phyloP scores from a whole-genome alignment of 2,797 vertebrate genomes.

The Rhynchotus rufescens region DNA sequence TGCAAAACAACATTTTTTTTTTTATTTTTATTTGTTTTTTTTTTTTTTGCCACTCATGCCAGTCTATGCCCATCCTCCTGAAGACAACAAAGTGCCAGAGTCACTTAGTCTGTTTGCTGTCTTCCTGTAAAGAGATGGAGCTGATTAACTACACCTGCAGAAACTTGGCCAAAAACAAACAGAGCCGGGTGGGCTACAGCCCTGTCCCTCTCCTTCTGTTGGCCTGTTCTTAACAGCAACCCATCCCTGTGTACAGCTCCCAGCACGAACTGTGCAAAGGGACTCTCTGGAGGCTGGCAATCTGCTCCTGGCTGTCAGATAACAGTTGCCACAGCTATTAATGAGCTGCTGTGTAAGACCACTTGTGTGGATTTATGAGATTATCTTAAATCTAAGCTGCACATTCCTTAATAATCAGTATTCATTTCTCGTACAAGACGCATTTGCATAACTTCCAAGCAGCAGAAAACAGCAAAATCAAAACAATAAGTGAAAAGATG shows the following conservation, averaged over 20 bases:
- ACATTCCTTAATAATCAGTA: conserved; percentile 69
- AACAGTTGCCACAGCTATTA: background rate
- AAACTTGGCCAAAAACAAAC: background rate
- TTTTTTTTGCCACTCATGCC: background rate
- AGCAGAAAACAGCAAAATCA: conserved; percentile 61
- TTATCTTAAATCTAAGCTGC: conserved; percentile 42
- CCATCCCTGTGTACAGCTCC: background rate
- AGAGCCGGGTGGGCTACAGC: background rate
- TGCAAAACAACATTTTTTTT: background rate
- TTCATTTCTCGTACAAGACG: conserved; percentile 54
- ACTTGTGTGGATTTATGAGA: conserved; percentile 12
- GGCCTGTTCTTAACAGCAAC: background rate
- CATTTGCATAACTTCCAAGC: conserved; percentile 74
- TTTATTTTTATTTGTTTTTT: too few relatives aligned
- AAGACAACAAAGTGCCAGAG: background rate
- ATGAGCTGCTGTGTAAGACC: background rate
- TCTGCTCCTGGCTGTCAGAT: background rate
- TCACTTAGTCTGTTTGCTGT: background rate
- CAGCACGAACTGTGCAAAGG: background rate
- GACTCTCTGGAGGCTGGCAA: background rate
- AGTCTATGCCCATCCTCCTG: background rate
- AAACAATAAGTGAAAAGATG: conserved; percentile 70
- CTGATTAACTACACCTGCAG: background rate
- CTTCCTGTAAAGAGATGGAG: background rate
- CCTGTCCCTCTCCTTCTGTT: background rate